Evolutionary conservation across 2,113 vertebrate genomes (phyloP), one percentile per base, ranked within the genome.

Genomic region (Alexandromys fortis): DNA sequence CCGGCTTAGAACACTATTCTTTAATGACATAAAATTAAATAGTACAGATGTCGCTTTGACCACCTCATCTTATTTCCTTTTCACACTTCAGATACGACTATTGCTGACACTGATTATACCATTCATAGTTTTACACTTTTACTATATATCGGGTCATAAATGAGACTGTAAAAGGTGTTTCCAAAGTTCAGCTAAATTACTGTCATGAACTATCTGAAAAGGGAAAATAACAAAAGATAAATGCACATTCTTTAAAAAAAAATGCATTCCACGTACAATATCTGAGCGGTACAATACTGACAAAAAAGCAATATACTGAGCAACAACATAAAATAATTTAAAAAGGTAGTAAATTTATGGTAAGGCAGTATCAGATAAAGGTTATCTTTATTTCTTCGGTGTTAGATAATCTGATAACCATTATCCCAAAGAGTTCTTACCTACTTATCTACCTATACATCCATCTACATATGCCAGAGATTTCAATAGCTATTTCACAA

Each of bases 321-420:
- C 52, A 45, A 61, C 2, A 93, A 38, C 63, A 91, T 67, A 87
- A 87, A 89, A 65, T 1, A 38, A 61, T 73, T 92, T 45, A 78
- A 91, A 86, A 82, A 92, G 85, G 58, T 73, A 86, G 52, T n/a
- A 67, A 89, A 55, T 90, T 35, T 82, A 88, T 8, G 89, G 65
- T 70, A 76, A 95, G n/a, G 49, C 7, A 70, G 24, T n/a, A 10
- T 52, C 73, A 42, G 63, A 89, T 38, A 55, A 5, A 94, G 4
- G 10, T 30, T 58, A 11, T 35, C 13, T 9, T 90, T 45, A 90
- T 86, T 88, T 92, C 58, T 92, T 94, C 61, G 72, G 22, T 55
- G 6, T 86, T 0, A 72, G 16, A 89, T 17, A 83, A 88, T 78
- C 42, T 68, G 17, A 10, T 55, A 92, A 93, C 81, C 24, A 92